Evolutionary conservation across 2,797 vertebrate genomes (phyloP).

Genomic region (Odontamblyopus lacepedii): DNA sequence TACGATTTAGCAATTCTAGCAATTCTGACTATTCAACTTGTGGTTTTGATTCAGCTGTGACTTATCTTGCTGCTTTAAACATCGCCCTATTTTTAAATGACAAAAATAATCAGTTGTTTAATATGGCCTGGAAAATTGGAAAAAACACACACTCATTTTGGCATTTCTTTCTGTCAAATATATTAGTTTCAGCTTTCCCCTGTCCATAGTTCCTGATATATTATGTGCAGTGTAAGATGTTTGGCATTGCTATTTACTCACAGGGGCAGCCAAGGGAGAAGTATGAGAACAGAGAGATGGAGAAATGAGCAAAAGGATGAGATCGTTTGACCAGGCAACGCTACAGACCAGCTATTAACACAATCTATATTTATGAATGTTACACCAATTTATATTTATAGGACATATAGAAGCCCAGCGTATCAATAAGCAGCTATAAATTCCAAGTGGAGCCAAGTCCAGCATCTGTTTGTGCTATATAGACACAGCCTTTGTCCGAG

Average conservation of each 20-base stretch:
- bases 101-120: neutral
- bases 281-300: conserved; percentile 21
- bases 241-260: conserved; percentile 12
- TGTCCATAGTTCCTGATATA: conserved; percentile 6
- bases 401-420: conserved; percentile 25
- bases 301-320: conserved; percentile 22
- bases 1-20: too few relatives aligned
- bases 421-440: conserved; percentile 45
- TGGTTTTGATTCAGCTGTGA: neutral
- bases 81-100: neutral
- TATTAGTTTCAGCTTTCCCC: conserved; percentile 44
- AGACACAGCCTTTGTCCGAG: conserved; percentile 64
- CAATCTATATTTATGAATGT: conserved; percentile 3
- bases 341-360: neutral
- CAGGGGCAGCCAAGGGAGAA: conserved; percentile 32
- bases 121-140: neutral
- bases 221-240: conserved; percentile 18
- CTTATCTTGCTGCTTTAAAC: neutral
- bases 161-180: conserved; percentile 42
- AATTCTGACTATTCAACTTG: too few relatives aligned
- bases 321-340: conserved; percentile 8
- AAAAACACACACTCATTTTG: conserved; percentile 14
- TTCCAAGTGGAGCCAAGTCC: conserved; percentile 45
- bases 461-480: conserved; percentile 76
- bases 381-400: conserved; percentile 20